Base-by-base conservation (phyloP, 2,113 vertebrate genomes). In the Mirza zaza region DNA sequence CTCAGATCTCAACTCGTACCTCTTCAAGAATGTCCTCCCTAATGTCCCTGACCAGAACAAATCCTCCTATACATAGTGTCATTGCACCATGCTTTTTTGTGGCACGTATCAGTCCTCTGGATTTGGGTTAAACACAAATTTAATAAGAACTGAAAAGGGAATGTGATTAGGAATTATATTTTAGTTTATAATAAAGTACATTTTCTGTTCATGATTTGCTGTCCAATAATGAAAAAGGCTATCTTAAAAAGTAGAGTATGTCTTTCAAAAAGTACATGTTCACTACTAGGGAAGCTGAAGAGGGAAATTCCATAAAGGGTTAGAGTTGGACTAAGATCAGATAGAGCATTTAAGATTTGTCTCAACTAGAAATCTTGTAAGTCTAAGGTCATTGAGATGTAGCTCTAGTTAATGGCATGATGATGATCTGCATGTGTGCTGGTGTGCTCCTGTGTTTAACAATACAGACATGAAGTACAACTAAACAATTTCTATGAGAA, bases 141-240 rank as follows among this genome's bases (percentile, higher is more conserved):
- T 73, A 57, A 8, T 21, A 87, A 90, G 70, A 94, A 88, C 65
- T 34, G 17, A 85, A 87, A 92, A 25, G 34, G 80, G 42, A 32
- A 14, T 29, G 25, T 82, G 65, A 68, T 52, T 25, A 87, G 15
- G 57, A 87, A 90, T 93, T 79, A 65, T 25, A 42, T 84, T 79
- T 94, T 80, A 76, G 70, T 8, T 95, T 50, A 59, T 68, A 90
- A 34, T 67, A 88, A 77, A 34, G 45, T 52, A 67, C 7, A 34
- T 77, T 91, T 92, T 91, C 80, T 89, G 68, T 68, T 68, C 81
- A 70, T 83, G 73, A 73, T 70, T 79, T 94, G 59, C 15, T 84
- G 10, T 65, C 67, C 48, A 68, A 48, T 13, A 88, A 42, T 82
- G 67, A 81, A 81, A 81, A 11, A 55, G 42, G 21, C 21, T 65